Percentiles rank a stretch among this genome's conserved stretches.
Evolutionary conservation across 2,113 vertebrate species (phyloP).

Genomic region (Brienomyrus brachyistius): DNA sequence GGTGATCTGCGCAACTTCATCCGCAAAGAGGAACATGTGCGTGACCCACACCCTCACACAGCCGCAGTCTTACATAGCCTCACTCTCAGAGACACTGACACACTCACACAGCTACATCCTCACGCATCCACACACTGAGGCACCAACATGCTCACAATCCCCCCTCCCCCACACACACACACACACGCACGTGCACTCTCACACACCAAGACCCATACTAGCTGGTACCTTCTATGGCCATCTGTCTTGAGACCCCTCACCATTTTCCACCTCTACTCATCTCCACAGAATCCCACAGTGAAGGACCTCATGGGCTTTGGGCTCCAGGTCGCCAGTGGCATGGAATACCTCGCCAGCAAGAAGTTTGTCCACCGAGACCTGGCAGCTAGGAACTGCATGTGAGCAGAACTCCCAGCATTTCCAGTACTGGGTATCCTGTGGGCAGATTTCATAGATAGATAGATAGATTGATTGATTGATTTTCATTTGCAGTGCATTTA

Average conservation of each 20-base stretch:
- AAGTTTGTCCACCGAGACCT: slow-evolving; percentile 98
- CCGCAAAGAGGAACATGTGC: slow-evolving; percentile 86
- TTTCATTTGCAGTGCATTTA: too few relatives aligned
- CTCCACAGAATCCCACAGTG: slow-evolving; percentile 88
- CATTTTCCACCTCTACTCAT: neutral
- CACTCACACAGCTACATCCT: neutral
- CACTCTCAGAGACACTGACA: neutral
- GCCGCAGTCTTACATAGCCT: too few relatives aligned
- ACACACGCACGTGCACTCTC: too few relatives aligned
- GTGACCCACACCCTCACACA: slow-evolving; percentile 34
- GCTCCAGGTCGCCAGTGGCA: slow-evolving; percentile 92
- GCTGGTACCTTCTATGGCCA: neutral
- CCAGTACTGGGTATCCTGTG: neutral
- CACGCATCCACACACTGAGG: too few relatives aligned
- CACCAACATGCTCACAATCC: too few relatives aligned
- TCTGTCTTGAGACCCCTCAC: neutral
- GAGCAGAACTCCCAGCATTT: slow-evolving; percentile 49
- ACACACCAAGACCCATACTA: neutral
- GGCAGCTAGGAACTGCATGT: slow-evolving; percentile 98
- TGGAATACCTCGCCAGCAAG: slow-evolving; percentile 98
- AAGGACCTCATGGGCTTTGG: slow-evolving; percentile 99
- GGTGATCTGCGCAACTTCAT: slow-evolving; percentile 98
- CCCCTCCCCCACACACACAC: too few relatives aligned
- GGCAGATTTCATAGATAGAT: neutral
- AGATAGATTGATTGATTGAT: too few relatives aligned